A percentile compares a stretch with the other conserved stretches of the same genome.
phyloP scores from a whole-genome alignment of 1,140 invertebrate species.

The Venustaconcha ellipsiformis region DNA sequence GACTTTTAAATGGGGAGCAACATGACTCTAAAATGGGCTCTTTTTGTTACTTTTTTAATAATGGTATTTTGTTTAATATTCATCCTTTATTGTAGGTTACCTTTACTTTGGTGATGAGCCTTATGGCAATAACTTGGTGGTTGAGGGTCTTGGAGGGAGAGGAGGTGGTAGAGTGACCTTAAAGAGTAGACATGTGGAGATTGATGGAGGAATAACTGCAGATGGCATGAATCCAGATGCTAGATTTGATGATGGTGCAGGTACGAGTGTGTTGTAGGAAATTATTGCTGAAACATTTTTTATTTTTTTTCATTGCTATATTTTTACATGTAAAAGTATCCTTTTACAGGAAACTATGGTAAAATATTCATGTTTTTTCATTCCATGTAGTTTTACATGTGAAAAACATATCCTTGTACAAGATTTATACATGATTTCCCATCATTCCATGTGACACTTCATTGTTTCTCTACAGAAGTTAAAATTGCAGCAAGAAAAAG shows the following conservation, averaged over 20 bases:
- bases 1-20: too few species aligned
- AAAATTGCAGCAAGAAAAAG: too few species aligned
- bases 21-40: too few species aligned
- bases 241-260: constrained; percentile 39
- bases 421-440: too few species aligned
- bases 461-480: too few species aligned
- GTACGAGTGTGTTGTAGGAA: constrained; percentile 19
- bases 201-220: constrained; percentile 50
- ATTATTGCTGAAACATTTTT: not conserved
- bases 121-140: constrained; percentile 42
- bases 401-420: too few species aligned
- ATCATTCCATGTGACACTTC: too few species aligned
- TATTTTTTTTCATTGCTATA: not conserved
- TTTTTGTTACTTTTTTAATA: too few species aligned
- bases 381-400: too few species aligned
- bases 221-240: constrained; percentile 39
- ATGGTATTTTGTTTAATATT: too few species aligned
- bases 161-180: constrained; percentile 47
- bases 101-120: constrained; percentile 51
- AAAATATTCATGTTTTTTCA: too few species aligned
- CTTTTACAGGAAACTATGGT: not conserved
- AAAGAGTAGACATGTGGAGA: constrained; percentile 46
- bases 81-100: constrained; percentile 18
- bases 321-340: not conserved
- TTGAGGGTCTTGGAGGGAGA: constrained; percentile 45